Percentiles rank a stretch among this genome's conserved stretches.
These are phyloP conservation scores for Parapsyche elsis DNA, from an alignment of 1,140 invertebrate genomes.

Conservation along the genomic window DNA sequence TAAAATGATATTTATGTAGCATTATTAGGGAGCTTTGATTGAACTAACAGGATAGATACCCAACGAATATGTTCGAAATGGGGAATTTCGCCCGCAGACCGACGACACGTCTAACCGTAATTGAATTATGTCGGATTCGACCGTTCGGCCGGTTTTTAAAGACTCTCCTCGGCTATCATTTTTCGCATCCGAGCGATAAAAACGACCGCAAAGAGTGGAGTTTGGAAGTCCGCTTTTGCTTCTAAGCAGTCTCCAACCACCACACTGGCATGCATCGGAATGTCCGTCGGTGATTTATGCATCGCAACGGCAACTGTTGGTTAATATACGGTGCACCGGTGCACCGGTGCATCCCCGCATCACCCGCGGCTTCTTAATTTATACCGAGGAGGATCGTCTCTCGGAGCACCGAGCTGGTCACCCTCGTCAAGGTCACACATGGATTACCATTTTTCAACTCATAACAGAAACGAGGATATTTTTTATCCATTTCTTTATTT, in stretches of 20 bases:
- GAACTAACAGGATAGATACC: no score
- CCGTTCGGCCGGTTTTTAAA: no score
- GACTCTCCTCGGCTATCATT: background rate
- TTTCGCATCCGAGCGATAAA: background rate
- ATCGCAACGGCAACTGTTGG: background rate
- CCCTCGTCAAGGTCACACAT: constrained; percentile 29
- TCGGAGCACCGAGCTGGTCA: constrained; percentile 38
- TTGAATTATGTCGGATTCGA: no score
- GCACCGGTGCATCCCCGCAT: constrained; percentile 6
- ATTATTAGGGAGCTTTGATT: no score
- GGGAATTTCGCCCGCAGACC: no score
- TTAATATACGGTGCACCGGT: background rate
- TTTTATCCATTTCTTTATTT: background rate
- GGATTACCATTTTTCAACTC: constrained; percentile 35
- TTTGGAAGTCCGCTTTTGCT: background rate
- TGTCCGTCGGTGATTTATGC: background rate
- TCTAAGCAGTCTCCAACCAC: no score
- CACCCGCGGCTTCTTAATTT: constrained; percentile 50
- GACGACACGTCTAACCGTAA: no score
- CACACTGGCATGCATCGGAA: background rate
- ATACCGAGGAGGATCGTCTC: constrained; percentile 25
- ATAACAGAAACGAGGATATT: constrained; percentile 32
- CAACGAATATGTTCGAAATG: no score
- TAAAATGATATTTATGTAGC: no score
- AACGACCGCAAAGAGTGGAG: background rate